Conservation (phyloP, 2,797 vertebrate genomes). For the Poecilia gillii region DNA sequence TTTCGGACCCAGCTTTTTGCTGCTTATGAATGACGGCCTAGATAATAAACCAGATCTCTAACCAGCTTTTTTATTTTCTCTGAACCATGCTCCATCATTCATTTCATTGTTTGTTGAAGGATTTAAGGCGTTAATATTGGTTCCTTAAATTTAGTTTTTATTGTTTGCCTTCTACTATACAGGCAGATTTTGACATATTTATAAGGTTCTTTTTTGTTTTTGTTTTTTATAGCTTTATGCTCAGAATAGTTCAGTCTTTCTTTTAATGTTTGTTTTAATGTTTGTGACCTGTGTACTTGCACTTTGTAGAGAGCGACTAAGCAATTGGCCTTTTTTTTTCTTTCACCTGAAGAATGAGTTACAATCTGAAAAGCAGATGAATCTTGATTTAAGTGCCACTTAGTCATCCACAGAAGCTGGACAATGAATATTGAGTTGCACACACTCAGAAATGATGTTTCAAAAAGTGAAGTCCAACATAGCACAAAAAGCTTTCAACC, state of each 20-base stretch:
- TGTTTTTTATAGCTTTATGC: constrained; percentile 9
- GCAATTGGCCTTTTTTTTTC: constrained; percentile 66
- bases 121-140: constrained; percentile 40
- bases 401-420: neutral
- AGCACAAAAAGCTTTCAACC: neutral
- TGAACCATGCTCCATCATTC: neutral
- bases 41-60: constrained; percentile 27
- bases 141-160: constrained; percentile 13
- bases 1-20: neutral
- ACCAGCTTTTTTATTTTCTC: neutral
- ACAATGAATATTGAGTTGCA: constrained; percentile 2
- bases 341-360: constrained; percentile 6
- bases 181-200: constrained; percentile 82
- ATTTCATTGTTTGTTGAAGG: constrained; percentile 64
- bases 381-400: neutral
- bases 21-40: neutral
- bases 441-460: neutral
- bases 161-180: constrained; percentile 77
- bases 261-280: constrained; percentile 63
- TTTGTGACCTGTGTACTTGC: constrained; percentile 77
- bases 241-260: constrained; percentile 46
- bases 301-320: constrained; percentile 77
- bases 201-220: constrained; percentile 60
- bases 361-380: neutral
- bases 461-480: neutral